These are phyloP conservation scores for Nyctibius grandis DNA, from an alignment of 2,797 vertebrate genomes.

Conservation along the genomic window DNA sequence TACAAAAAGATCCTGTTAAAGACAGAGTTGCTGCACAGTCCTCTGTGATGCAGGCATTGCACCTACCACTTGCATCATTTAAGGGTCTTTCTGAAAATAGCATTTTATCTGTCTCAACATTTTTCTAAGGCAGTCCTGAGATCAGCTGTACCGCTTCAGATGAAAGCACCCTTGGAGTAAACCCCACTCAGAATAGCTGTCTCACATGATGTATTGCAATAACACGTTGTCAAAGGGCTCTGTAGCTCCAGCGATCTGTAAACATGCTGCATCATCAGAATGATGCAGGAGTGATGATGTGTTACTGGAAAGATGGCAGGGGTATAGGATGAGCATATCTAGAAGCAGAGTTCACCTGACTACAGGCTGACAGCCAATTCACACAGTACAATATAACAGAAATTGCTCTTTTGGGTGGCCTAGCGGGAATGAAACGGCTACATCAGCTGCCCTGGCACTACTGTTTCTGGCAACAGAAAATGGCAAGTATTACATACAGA, in stretches of 20 bases:
- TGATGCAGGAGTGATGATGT: background rate
- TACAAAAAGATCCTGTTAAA: background rate
- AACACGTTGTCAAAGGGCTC: background rate
- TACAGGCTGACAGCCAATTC: background rate
- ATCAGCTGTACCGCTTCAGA: background rate
- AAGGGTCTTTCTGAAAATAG: background rate
- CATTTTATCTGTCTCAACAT: background rate
- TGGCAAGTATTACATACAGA: background rate
- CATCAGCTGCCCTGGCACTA: background rate
- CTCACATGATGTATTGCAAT: background rate
- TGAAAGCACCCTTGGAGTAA: background rate
- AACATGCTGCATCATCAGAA: background rate
- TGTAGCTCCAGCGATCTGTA: background rate
- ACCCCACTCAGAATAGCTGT: background rate
- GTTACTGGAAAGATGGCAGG: background rate
- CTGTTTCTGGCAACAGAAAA: background rate
- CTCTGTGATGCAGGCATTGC: background rate
- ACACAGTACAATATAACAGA: background rate
- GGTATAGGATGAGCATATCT: background rate
- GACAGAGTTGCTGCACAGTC: rapidly evolving
- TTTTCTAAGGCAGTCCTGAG: background rate
- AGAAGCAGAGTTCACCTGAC: slow-evolving; percentile 14
- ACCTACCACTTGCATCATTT: background rate
- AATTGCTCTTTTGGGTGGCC: background rate
- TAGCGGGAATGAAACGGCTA: background rate